A percentile compares a stretch with the other conserved stretches of the same genome.
Conservation (phyloP, 2,113 vertebrate species). For the Cyanoramphus novaezelandiae region DNA sequence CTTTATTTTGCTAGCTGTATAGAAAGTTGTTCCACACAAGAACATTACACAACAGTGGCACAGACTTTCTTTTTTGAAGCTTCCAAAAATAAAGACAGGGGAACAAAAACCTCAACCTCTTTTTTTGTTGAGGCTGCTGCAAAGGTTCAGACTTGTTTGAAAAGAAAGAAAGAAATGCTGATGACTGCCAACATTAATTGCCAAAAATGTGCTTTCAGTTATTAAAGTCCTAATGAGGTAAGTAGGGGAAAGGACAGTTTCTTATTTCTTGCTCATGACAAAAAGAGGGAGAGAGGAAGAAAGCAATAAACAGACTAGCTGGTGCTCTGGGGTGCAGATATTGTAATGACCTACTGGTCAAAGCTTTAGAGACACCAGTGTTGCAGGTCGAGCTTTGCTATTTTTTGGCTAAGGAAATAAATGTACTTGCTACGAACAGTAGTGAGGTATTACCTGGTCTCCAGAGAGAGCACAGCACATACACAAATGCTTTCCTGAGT, state of each 20-base stretch:
- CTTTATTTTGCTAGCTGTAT: constrained; percentile 35
- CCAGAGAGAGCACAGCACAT: background rate
- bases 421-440: background rate
- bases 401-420: constrained; percentile 2
- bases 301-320: background rate
- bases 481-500: background rate
- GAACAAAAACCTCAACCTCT: background rate
- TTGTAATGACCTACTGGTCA: background rate
- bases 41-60: background rate
- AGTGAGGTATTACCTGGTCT: background rate
- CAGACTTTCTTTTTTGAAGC: background rate
- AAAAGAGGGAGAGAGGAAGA: background rate
- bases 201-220: constrained; percentile 63
- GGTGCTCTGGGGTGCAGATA: constrained; percentile 8
- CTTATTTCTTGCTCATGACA: constrained; percentile 44
- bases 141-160: constrained; percentile 42
- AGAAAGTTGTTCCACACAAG: constrained; percentile 18
- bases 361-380: background rate
- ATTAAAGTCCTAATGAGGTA: constrained; percentile 68
- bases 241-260: constrained; percentile 65
- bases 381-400: background rate
- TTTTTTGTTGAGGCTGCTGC: background rate
- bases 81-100: background rate
- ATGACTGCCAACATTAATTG: constrained; percentile 48
- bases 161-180: background rate